These are phyloP conservation scores for Mastacembelus armatus DNA, from an alignment of 2,797 vertebrate genomes.

Conservation along the genomic window DNA sequence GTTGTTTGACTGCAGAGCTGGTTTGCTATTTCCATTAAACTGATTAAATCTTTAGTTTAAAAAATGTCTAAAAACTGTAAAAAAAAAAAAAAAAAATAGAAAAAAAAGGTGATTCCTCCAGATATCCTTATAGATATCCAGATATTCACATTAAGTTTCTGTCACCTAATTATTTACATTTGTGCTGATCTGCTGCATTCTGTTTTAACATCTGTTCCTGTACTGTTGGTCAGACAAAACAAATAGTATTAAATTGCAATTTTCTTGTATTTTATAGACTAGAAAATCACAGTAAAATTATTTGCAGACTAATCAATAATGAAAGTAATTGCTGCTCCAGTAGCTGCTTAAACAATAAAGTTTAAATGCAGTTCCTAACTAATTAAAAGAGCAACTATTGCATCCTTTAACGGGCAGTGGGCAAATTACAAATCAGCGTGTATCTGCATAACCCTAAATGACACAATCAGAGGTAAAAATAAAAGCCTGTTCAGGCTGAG, in stretches of 20 bases:
- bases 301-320: not conserved
- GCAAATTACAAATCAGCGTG: constrained; percentile 22
- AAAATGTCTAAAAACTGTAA: not conserved
- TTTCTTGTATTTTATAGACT: not conserved
- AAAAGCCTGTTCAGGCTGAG: constrained; percentile 1
- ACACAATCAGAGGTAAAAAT: constrained; percentile 9
- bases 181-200: not conserved
- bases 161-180: no score
- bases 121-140: not conserved
- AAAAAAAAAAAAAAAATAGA: no score
- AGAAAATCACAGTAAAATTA: not conserved
- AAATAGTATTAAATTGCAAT: no score
- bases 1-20: not conserved
- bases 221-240: not conserved
- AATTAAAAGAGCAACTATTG: constrained; percentile 7
- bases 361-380: not conserved
- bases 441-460: not conserved
- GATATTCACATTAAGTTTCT: no score
- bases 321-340: not conserved
- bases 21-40: not conserved
- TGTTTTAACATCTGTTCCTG: not conserved
- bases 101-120: not conserved
- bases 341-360: not conserved
- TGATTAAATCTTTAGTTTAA: not conserved
- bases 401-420: not conserved